Evolutionary conservation across 37 sponge, comb jelly and placozoan species (phyloP), one percentile per base, ranked within the genome.

Genomic region (Theonella swinhoei): DNA sequence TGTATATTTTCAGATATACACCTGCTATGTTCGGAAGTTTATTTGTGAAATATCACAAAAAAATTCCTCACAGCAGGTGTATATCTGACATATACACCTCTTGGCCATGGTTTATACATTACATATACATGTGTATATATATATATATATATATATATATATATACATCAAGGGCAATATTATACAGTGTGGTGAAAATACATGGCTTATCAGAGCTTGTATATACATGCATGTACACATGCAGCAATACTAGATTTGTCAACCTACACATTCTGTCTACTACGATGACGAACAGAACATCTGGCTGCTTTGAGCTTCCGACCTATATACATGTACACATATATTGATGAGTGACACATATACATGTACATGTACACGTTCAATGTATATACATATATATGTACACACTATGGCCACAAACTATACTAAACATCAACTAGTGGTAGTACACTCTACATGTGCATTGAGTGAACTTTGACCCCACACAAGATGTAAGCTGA

Each of bases 231-330:
- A 36, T 33, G 39, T 72, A 43, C 54, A 17, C 14, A 17, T 47
- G 14, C 7, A 47, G 54, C 54, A 14, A 14, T 47, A 47, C 11
- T 47, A 47, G 47, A 28, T 76, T 64, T 2, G 2, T n/a, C 0
- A 0, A 75, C 88, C 76, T 47, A 87, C 88, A 75, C 75, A 75
- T 80, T 80, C n/a, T 87, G 82, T 54, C 64, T 43, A n/a, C 82
- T 80, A 24, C 54, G 72, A 24, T 87, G 74, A 34, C 80, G 80
- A 66, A 87, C 80, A 33, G 88, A 87, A 59, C 76, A 74, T 2
- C 88, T 30, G 19, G 81, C 23, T 30, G 76, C 36, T 62, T 74
- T 87, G 58, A 87, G 80, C 7, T 64, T 26, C 26, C 59, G 72
- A 28, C 30, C 59, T 78, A 28, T 47, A 70, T 54, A 1, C 58